These are phyloP conservation scores for Trachelus stipa DNA, from an alignment of 2,888 invertebrate species.

Conservation along the genomic window DNA sequence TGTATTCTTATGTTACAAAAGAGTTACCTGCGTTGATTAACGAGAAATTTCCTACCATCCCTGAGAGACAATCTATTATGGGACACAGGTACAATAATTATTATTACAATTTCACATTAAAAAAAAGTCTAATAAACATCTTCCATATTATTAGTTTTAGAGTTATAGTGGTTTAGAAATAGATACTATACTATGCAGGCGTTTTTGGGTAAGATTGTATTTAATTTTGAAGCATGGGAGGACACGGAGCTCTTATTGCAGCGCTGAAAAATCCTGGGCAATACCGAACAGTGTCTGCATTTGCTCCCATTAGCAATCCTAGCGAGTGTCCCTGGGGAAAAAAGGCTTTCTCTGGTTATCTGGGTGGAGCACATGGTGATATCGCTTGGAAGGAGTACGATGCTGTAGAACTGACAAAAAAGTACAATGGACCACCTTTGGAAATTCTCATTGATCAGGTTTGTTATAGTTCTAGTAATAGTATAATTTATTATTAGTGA, in stretches of 20 bases:
- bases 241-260: constrained; percentile 94
- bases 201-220: constrained; percentile 19
- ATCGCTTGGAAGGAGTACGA: constrained; percentile 85
- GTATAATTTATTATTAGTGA: not conserved
- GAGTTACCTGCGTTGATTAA: constrained; percentile 84
- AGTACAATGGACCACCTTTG: constrained; percentile 85
- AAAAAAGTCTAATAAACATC: not conserved
- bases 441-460: constrained; percentile 93
- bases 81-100: constrained; percentile 76
- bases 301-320: constrained; percentile 95
- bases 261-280: constrained; percentile 90
- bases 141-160: not conserved
- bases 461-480: constrained; percentile 11
- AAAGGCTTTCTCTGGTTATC: constrained; percentile 85
- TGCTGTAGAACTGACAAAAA: constrained; percentile 83
- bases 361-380: constrained; percentile 76
- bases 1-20: constrained; percentile 94
- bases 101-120: not conserved
- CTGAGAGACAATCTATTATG: constrained; percentile 79
- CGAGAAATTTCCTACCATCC: constrained; percentile 76
- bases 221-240: constrained; percentile 88
- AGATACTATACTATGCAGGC: constrained; percentile 6
- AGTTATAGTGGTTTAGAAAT: not conserved
- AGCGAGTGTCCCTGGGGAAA: constrained; percentile 86
- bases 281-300: constrained; percentile 91